Evolutionary conservation across 2,888 invertebrate species (phyloP), one percentile per base, ranked within the genome.

Genomic region (Luperina nickerlii): DNA sequence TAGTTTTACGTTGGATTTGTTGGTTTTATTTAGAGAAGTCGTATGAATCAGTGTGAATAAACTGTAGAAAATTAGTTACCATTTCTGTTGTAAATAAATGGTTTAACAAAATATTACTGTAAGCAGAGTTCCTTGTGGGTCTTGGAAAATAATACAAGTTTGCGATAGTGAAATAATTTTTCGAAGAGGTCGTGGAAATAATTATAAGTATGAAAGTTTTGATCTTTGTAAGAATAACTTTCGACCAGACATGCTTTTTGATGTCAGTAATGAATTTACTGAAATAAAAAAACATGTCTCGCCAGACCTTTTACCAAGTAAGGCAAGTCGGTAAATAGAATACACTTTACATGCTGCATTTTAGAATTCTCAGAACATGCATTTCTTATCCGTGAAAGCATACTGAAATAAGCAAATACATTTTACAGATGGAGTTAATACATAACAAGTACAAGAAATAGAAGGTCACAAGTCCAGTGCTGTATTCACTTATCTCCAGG

Each of bases 401-500:
- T 20, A 45, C 32, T 48, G 48, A 48, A 48, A 62, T 27, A 60
- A 77, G 15, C 24, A 67, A 74, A 71, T 67, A 63, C n/a, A 57
- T 63, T 79, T 71, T 74, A 51, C 48, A 63, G 62, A 70, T 27
- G 51, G 27, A 38, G 20, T 45, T 27, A 27, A 60, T 15, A 13
- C n/a, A 38, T 6, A 18, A n/a, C 3, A 18, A 38, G 1, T 9
- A 27, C 15, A 24, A 48, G n/a, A 63, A 63, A 11, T 32, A 27
- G 79, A 74, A 83, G 57, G 63, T 70, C 63, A 63, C 66, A 71
- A 60, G 65, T 63, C 27, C 54, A 70, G 7, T 62, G 27, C 68
- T 32, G 54, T 73, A 57, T 83, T 81, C 54, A 45, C 45, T 45
- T 45, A 73, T 73, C 81, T 81, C 73, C 24, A 38, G 72, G 69